Percentiles rank a stretch among this genome's conserved stretches.
Evolutionary conservation across 2,888 invertebrate genomes (phyloP).

Genomic region (Napeogenes inachia): DNA sequence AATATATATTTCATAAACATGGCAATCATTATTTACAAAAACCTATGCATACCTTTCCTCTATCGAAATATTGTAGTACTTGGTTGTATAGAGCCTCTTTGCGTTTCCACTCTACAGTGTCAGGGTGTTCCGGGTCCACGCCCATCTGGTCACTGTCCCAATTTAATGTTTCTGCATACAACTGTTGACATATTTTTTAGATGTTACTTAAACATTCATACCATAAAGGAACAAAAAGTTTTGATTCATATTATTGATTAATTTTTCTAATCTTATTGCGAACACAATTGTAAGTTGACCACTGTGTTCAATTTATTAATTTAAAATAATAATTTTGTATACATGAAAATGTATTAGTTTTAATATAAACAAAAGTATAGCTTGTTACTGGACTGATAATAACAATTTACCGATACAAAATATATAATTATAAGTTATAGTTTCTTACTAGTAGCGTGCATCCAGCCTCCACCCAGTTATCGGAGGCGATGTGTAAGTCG

Average conservation of each 20-base stretch:
- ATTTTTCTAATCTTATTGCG: too few species aligned
- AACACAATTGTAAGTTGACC: too few species aligned
- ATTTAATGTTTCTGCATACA: conserved; percentile 93
- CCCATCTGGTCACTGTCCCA: conserved; percentile 86
- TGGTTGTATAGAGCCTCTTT: conserved; percentile 93
- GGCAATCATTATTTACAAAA: too few species aligned
- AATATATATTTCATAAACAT: too few species aligned
- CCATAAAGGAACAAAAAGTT: too few species aligned
- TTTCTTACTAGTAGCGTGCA: conserved; percentile 86
- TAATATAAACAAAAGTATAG: too few species aligned
- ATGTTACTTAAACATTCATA: neutral
- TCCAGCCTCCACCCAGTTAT: conserved; percentile 96
- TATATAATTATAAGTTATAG: neutral
- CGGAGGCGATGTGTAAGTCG: conserved; percentile 92
- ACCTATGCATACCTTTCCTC: conserved; percentile 84
- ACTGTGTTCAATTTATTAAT: too few species aligned
- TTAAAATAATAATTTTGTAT: too few species aligned
- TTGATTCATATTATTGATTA: too few species aligned
- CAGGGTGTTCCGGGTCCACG: conserved; percentile 82
- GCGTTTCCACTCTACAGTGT: conserved; percentile 91
- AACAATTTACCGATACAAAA: too few species aligned
- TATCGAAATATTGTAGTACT: conserved; percentile 94
- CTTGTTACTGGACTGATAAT: too few species aligned
- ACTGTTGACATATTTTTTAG: conserved; percentile 42
- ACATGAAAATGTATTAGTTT: too few species aligned